Evolutionary conservation across 2,888 invertebrate species (phyloP), one percentile per base, ranked within the genome.

Genomic region (Protonemura montana): DNA sequence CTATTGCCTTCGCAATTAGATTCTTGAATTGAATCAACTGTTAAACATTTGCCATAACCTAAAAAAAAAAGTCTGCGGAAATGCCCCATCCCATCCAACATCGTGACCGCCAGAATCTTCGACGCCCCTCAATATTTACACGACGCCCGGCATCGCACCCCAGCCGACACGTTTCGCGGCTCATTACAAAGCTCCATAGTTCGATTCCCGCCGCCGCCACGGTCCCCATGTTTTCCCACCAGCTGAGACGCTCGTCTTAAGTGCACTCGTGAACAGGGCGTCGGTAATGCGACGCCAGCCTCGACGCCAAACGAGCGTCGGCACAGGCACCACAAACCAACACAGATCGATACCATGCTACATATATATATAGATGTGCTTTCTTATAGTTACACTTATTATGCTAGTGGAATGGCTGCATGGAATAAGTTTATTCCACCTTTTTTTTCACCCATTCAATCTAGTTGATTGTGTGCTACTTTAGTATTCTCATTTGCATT

Each of bases 251-350:
- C 26, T 78, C 27, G 26, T 78, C 28, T 78, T 78, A 78, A 78
- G 78, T 78, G 78, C 78, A 78, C 78, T 59, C 21, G 59, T 21
- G 13, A 21, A 59, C 78, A 1, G 28, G 78, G 78, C 78, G 78
- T 78, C 78, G 78, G 28, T 78, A 78, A 78, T 25, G n/a, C 78
- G 78, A 78, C 78, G 78, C 26, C 78, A 16, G 13, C 59, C 7
- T 6, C 78, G 78, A 5, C 78, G 26, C 78, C 28, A 13, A 3
- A 59, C 59, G 59, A 13, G 59, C 59, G 59, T 59, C 59, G 59
- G 21, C 7, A 6, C 78, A 25, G 78, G 27, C 78, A 27, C 78
- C 78, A 26, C 78, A 3, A 78, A 78, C 21, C 78, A 26, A 78
- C 78, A 26, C 78, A 6, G 78, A 78, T 78, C 78, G 78, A 78